Conservation (phyloP, 2,888 invertebrate genomes). For the Nymphalis urticae region DNA sequence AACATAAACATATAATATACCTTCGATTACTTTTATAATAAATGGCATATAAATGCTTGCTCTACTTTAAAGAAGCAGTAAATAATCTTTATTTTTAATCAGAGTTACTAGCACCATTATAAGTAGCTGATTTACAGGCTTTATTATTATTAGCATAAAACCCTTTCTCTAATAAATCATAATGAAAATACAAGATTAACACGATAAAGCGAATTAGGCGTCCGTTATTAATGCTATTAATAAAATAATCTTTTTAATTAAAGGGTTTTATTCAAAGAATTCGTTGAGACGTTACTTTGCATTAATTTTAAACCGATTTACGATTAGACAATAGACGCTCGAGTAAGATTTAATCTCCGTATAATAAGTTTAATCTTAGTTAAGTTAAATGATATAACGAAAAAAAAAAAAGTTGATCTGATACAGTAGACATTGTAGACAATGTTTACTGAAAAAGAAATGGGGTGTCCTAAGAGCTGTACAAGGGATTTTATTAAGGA, state of each 20-base stretch:
- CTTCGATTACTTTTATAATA: no score
- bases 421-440: no score
- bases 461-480: no score
- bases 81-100: neutral
- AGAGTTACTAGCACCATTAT: neutral
- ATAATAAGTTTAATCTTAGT: no score
- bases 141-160: neutral
- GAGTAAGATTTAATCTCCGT: no score
- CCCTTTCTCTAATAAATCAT: neutral
- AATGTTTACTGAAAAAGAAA: no score
- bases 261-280: neutral
- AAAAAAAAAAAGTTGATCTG: no score
- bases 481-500: no score
- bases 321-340: no score
- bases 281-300: neutral
- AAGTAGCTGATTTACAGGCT: neutral
- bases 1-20: no score
- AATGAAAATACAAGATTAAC: neutral
- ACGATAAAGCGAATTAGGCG: neutral
- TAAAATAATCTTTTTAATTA: neutral
- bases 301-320: no score
- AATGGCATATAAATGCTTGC: neutral
- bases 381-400: no score
- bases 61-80: neutral
- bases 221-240: neutral